phyloP scores from a whole-genome alignment of 2,113 vertebrate species.

The Bubo scandiacus region DNA sequence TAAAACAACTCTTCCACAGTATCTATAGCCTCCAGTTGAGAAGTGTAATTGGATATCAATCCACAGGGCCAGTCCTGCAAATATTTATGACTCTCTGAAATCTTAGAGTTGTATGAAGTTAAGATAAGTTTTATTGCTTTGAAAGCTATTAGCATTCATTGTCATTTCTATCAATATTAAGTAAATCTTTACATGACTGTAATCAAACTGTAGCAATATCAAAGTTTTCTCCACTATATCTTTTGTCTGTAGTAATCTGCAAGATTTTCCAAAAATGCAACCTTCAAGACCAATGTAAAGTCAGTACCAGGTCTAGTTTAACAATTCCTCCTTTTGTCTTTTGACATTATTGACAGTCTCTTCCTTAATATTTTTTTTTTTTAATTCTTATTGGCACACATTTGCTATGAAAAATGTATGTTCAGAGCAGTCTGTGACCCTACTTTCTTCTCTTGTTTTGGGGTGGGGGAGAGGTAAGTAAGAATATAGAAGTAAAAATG shows the following conservation, averaged over 20 bases:
- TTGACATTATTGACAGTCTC: neutral
- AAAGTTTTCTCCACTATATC: neutral
- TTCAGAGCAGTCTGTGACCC: neutral
- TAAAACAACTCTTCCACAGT: neutral
- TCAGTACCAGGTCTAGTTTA: neutral
- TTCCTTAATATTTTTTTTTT: neutral
- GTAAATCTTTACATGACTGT: neutral
- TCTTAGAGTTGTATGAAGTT: neutral
- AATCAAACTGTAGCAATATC: neutral
- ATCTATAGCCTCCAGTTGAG: neutral
- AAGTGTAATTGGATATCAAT: neutral
- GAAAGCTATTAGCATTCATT: neutral
- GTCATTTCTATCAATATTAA: neutral
- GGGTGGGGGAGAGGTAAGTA: fast-evolving
- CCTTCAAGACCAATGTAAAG: neutral
- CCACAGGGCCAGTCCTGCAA: neutral
- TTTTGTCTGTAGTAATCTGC: neutral
- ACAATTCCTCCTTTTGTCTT: neutral
- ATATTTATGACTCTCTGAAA: neutral
- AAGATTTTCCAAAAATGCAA: neutral
- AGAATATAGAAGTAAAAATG: neutral
- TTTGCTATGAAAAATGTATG: neutral
- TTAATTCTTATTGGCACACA: neutral
- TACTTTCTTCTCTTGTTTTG: neutral
- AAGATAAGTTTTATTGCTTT: neutral